Evolutionary conservation across 2,797 vertebrate species (phyloP).

Genomic region (Pipistrellus pipistrellus): DNA sequence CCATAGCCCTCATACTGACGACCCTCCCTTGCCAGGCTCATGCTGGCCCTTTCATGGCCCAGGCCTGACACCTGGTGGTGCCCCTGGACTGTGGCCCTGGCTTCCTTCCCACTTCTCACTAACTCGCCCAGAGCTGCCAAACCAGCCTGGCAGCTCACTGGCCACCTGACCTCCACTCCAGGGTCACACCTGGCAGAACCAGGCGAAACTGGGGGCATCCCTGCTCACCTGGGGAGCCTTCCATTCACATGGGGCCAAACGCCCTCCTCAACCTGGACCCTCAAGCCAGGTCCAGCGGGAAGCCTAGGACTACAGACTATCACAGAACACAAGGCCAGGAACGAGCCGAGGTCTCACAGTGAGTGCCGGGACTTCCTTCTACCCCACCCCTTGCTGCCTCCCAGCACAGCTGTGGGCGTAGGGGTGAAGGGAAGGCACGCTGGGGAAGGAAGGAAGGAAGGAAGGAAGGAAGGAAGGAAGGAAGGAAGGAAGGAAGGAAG

Average conservation of each 20-base stretch:
- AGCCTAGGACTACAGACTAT: neutral
- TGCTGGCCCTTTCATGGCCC: neutral
- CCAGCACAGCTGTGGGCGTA: neutral
- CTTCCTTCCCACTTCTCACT: neutral
- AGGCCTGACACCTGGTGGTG: slow-evolving; percentile 67
- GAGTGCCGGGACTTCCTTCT: neutral
- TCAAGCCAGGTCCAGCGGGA: neutral
- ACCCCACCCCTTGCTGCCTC: neutral
- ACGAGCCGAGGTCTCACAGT: neutral
- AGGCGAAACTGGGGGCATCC: neutral
- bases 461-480: neutral
- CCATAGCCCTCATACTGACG: neutral
- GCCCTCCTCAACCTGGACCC: neutral
- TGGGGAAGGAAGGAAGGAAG: neutral
- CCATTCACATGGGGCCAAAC: neutral
- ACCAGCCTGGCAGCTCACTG: slow-evolving; percentile 40
- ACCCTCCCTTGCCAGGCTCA: neutral
- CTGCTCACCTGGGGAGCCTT: neutral
- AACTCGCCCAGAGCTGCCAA: slow-evolving; percentile 33
- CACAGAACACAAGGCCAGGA: neutral
- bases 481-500: neutral
- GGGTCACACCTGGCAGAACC: neutral
- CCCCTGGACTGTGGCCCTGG: neutral
- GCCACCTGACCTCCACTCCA: neutral
- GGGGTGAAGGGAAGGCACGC: neutral